Base-by-base conservation (phyloP, 2,797 vertebrate genomes). In the Spatula versicolor region DNA sequence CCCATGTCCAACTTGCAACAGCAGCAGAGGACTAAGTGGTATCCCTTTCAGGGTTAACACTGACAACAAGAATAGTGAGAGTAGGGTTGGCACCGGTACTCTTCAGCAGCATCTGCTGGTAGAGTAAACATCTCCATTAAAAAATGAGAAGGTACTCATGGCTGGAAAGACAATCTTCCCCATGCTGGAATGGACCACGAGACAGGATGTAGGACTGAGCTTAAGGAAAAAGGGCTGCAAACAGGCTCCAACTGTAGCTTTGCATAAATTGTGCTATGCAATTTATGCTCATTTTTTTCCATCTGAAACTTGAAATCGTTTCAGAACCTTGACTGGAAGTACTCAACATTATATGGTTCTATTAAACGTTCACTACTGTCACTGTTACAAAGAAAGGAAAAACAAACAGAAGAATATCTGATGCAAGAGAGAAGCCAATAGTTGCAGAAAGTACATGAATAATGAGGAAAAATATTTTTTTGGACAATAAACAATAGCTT, bases 71-170 rank as follows among this genome's bases (percentile, higher is more conserved):
- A 88, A 12, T 18, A 66, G n/a, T 0, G 13, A 69, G 8, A 77
- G 11, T 11, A 59, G 15, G 30, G 62, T 88, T 80, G 39, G 30
- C 39, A 67, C 10, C 35, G 39, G 35, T 63, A 43, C 59, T 82
- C 55, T 84, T 88, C 63, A 86, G 72, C 56, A 91, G 68, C 75
- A 86, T 85, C 86, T 93, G 28, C 71, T 86, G 59, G 41, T 45
- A 89, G 37, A 85, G 45, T 7, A 37, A 86, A 25, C 2, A 64
- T 9, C n/a, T 66, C 50, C 69, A 72, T 76, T 58, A 74, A 71
- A 76, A 94, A 80, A 7, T 1, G 2, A 48, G 48, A 77, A 63
- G 23, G 9, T 54, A 68, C 7, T 30, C 30, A 6, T 67, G 33
- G 18, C 18, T 62, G 68, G 39, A 83, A 33, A 35, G 22, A 21